Evolutionary conservation across 2,113 vertebrate genomes (phyloP).

Genomic region (Pimephales promelas): DNA sequence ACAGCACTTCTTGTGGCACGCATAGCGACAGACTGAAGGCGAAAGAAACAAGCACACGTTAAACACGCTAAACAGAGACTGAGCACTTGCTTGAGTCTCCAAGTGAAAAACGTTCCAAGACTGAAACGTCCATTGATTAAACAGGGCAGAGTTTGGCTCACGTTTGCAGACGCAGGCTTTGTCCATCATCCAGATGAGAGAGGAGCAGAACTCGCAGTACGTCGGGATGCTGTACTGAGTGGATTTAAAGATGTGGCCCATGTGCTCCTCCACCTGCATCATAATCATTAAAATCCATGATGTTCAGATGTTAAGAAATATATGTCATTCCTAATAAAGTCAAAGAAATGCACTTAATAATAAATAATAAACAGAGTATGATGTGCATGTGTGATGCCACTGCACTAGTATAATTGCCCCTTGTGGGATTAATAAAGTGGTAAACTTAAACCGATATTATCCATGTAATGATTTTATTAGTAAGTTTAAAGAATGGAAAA

Average conservation of each 20-base stretch:
- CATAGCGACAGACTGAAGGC: conserved; percentile 90
- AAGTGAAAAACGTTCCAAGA: not conserved
- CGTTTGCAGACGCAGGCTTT: conserved; percentile 96
- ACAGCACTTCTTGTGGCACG: conserved; percentile 98
- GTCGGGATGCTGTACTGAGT: conserved; percentile 98
- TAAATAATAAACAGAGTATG: too few relatives aligned
- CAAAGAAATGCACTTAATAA: too few relatives aligned
- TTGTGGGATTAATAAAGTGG: too few relatives aligned
- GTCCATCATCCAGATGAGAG: conserved; percentile 99
- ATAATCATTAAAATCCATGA: not conserved
- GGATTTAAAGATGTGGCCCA: conserved; percentile 96
- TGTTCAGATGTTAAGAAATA: too few relatives aligned
- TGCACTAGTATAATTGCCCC: too few relatives aligned
- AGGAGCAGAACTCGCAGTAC: conserved; percentile 97
- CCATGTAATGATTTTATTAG: too few relatives aligned
- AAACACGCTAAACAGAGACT: not conserved
- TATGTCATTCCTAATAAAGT: too few relatives aligned
- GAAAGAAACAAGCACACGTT: not conserved
- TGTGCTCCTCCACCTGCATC: conserved; percentile 92
- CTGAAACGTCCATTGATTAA: not conserved
- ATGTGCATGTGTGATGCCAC: too few relatives aligned
- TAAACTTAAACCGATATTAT: too few relatives aligned
- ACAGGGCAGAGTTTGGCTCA: conserved; percentile 71
- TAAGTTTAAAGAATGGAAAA: too few relatives aligned
- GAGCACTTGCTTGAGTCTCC: not conserved